Conservation (phyloP, 2,888 invertebrate species). For the Sipunculus nudus region DNA sequence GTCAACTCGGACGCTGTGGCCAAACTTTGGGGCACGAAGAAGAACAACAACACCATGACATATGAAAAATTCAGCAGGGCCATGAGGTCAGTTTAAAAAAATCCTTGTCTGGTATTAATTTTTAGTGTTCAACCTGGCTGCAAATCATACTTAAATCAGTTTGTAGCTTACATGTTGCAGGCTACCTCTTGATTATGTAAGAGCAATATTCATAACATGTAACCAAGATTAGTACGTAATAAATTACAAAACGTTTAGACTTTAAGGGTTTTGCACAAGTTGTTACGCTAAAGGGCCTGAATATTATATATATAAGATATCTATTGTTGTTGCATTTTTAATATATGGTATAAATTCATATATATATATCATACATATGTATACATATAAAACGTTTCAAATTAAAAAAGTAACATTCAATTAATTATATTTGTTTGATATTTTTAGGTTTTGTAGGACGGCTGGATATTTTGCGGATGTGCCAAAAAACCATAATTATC, state of each 20-base stretch:
- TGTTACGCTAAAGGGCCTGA: no score
- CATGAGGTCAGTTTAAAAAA: constrained; percentile 70
- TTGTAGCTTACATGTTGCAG: not conserved
- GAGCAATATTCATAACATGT: no score
- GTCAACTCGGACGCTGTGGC: constrained; percentile 88
- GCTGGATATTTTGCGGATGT: constrained; percentile 60
- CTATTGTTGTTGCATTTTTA: no score
- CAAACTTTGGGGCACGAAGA: constrained; percentile 85
- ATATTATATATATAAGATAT: no score
- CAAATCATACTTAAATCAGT: not conserved
- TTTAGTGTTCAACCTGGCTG: not conserved
- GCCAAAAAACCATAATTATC: constrained; percentile 59
- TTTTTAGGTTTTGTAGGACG: constrained; percentile 57
- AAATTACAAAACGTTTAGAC: no score
- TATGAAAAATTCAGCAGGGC: constrained; percentile 92
- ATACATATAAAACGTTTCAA: no score
- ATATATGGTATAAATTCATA: not conserved
- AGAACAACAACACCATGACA: constrained; percentile 88
- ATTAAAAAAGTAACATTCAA: no score
- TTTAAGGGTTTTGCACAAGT: no score
- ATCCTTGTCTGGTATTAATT: not conserved
- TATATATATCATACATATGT: not conserved
- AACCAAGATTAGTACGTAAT: no score
- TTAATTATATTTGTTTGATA: not conserved
- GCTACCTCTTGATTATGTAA: no score